These are phyloP conservation scores for Tetrax tetrax DNA, from an alignment of 2,113 vertebrate species.

Conservation along the genomic window DNA sequence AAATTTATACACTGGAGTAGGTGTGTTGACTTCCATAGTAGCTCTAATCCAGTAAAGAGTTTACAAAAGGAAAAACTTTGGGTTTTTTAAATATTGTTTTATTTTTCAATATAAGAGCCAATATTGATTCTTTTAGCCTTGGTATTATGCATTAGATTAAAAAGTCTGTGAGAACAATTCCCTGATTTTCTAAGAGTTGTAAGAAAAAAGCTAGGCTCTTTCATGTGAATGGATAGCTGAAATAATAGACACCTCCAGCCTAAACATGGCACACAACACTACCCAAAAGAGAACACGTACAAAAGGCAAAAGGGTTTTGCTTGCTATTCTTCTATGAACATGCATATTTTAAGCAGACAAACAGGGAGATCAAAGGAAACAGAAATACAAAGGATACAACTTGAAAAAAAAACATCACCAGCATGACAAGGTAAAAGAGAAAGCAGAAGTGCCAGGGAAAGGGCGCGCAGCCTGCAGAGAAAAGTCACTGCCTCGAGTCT, in stretches of 20 bases:
- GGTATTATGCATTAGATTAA: neutral
- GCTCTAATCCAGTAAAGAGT: neutral
- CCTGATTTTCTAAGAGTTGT: neutral
- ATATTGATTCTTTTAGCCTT: neutral
- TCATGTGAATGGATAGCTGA: neutral
- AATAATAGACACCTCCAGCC: neutral
- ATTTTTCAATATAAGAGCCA: neutral
- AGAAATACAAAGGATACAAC: neutral
- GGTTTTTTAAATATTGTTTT: neutral
- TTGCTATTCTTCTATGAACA: neutral
- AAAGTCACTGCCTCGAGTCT: neutral
- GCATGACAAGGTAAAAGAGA: neutral
- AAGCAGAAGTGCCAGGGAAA: neutral
- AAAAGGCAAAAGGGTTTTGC: neutral
- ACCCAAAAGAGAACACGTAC: neutral
- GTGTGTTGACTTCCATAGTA: neutral
- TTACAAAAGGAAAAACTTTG: neutral
- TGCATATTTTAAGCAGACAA: constrained; percentile 16
- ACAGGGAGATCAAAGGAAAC: constrained; percentile 20
- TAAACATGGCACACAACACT: neutral
- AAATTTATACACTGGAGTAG: neutral
- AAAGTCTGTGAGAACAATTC: neutral
- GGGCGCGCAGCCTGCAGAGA: neutral
- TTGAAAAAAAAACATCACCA: neutral
- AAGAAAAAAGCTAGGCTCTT: neutral